phyloP scores from a whole-genome alignment of 2,888 invertebrate species.

The Cerastis rubricosa region DNA sequence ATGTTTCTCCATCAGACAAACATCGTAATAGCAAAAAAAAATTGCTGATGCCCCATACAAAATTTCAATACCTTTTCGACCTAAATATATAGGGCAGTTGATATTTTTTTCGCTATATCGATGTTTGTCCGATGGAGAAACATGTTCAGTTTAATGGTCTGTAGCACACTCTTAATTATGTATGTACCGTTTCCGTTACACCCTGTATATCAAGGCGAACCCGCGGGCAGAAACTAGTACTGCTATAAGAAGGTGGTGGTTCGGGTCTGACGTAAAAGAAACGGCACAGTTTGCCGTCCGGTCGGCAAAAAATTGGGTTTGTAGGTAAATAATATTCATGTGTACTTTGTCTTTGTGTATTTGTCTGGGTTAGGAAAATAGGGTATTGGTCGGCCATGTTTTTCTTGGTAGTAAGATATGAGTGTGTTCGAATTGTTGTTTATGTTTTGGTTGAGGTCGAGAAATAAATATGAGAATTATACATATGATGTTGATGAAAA shows the following conservation, averaged over 20 bases:
- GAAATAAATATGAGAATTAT: background rate
- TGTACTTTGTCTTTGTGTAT: constrained; percentile 40
- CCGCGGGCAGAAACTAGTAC: background rate
- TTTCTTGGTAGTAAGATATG: constrained; percentile 23
- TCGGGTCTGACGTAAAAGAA: constrained; percentile 51
- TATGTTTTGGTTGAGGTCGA: constrained; percentile 9
- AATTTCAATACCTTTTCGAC: no score
- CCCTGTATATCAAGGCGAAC: no score
- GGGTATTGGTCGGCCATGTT: constrained; percentile 31
- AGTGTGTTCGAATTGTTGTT: background rate
- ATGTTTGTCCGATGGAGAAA: no score
- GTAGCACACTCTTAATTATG: no score
- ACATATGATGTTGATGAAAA: background rate
- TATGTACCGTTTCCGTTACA: no score
- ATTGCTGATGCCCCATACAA: no score
- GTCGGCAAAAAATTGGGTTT: constrained; percentile 54
- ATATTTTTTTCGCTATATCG: no score
- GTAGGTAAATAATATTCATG: constrained; percentile 58
- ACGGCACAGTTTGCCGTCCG: constrained; percentile 26
- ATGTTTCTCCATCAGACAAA: no score
- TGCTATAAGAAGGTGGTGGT: background rate
- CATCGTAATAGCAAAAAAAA: no score
- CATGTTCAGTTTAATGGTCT: no score
- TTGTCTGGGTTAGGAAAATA: constrained; percentile 34
- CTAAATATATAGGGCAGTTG: no score